A percentile compares a stretch with the other conserved stretches of the same genome.
phyloP scores from a whole-genome alignment of 1,140 invertebrate species.

The Bombus confusus region DNA sequence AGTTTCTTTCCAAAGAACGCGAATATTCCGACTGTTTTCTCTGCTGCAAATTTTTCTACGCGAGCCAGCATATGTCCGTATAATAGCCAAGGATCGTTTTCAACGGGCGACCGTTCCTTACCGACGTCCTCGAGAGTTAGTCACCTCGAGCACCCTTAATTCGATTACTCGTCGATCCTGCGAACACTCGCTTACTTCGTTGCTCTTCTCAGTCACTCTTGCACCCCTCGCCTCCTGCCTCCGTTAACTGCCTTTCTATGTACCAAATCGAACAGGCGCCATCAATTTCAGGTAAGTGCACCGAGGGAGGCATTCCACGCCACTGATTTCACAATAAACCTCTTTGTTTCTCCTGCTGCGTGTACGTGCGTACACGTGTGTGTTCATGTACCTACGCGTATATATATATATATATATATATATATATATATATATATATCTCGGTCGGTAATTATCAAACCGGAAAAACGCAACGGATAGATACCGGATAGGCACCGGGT shows the following conservation, averaged over 20 bases:
- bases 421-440: no score
- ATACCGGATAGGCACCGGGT: background rate
- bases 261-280: slow-evolving; percentile 53
- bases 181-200: slow-evolving; percentile 23
- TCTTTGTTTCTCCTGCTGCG: slow-evolving; percentile 25
- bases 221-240: background rate
- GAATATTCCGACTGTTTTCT: slow-evolving; percentile 17
- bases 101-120: slow-evolving; percentile 21
- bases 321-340: slow-evolving; percentile 43
- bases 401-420: no score
- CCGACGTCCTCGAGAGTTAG: slow-evolving; percentile 25
- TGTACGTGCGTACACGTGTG: background rate
- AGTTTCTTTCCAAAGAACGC: background rate
- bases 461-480: background rate
- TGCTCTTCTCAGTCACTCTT: slow-evolving; percentile 6
- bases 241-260: slow-evolving; percentile 48
- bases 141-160: slow-evolving; percentile 44
- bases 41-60: background rate
- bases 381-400: background rate
- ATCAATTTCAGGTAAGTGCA: slow-evolving; percentile 54
- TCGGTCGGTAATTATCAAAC: background rate
- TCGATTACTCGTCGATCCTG: slow-evolving; percentile 50
- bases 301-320: slow-evolving; percentile 19
- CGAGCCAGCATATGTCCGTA: background rate
- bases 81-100: slow-evolving; percentile 33